A percentile compares a stretch with the other conserved stretches of the same genome.
Evolutionary conservation across 2,888 invertebrate genomes (phyloP).

Genomic region (Oxystoma pomonae): DNA sequence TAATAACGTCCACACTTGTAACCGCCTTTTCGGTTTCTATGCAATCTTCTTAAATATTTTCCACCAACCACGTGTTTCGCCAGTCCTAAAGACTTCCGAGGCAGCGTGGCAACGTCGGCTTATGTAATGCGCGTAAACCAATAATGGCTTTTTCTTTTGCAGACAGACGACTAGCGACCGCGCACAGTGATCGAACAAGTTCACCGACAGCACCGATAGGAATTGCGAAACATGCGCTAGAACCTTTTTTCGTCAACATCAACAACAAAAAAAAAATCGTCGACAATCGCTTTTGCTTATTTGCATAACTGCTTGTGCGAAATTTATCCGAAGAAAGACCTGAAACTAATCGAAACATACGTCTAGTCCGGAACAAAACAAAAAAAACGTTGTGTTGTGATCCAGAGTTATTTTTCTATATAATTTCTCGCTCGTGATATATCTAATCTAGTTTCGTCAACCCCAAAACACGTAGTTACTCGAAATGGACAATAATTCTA

Average conservation of each 20-base stretch:
- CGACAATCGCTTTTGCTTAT: constrained; percentile 46
- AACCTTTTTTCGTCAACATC: constrained; percentile 31
- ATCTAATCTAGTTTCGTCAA: constrained; percentile 4
- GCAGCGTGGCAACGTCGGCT: constrained; percentile 21
- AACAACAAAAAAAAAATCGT: constrained; percentile 15
- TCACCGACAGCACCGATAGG: constrained; percentile 31
- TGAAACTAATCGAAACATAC: constrained; percentile 16
- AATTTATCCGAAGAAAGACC: constrained; percentile 19
- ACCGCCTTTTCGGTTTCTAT: no score
- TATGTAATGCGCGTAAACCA: constrained; percentile 15
- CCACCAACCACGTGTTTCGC: no score
- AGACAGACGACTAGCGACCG: constrained; percentile 36
- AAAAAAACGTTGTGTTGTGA: constrained; percentile 28
- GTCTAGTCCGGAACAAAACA: constrained; percentile 28
- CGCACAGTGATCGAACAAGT: constrained; percentile 28
- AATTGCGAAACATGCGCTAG: constrained; percentile 46
- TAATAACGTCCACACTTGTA: no score
- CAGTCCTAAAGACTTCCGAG: no score
- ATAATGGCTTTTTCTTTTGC: constrained; percentile 37
- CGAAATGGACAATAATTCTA: constrained; percentile 45
- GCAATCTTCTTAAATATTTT: no score
- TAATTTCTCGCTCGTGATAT: not conserved
- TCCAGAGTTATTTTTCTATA: constrained; percentile 35
- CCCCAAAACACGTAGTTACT: constrained; percentile 27
- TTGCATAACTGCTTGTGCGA: constrained; percentile 46